Evolutionary conservation across 2,113 vertebrate species (phyloP).

Genomic region (Speoplatyrhinus poulsoni): DNA sequence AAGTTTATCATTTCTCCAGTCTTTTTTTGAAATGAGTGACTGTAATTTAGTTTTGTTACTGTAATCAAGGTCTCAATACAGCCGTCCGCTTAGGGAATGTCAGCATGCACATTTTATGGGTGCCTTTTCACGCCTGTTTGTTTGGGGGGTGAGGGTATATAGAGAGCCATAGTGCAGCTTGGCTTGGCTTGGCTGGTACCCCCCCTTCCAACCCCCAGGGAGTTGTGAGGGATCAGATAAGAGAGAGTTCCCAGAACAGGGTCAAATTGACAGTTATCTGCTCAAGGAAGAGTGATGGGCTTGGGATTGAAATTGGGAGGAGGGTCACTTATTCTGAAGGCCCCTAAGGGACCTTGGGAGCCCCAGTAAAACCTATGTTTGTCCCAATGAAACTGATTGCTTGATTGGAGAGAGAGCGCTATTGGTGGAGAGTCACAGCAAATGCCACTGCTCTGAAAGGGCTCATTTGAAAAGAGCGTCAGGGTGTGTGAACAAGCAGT

Average conservation of each 20-base stretch:
- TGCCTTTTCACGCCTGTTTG: background rate
- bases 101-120: background rate
- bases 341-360: constrained; percentile 42
- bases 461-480: too few relatives aligned
- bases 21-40: too few relatives aligned
- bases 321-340: constrained; percentile 36
- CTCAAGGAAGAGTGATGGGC: constrained; percentile 74
- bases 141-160: constrained; percentile 37
- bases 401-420: constrained; percentile 31
- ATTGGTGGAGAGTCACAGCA: constrained; percentile 19
- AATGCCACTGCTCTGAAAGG: background rate
- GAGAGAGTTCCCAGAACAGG: constrained; percentile 70
- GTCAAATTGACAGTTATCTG: constrained; percentile 73
- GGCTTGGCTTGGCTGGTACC: constrained; percentile 69
- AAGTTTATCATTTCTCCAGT: too few relatives aligned
- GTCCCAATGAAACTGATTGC: constrained; percentile 33
- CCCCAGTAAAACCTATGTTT: constrained; percentile 38
- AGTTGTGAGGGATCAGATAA: constrained; percentile 77
- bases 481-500: background rate
- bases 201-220: constrained; percentile 58
- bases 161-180: constrained; percentile 53
- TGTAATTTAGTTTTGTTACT: too few relatives aligned
- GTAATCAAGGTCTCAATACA: background rate
- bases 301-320: constrained; percentile 64
- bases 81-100: constrained; percentile 30